phyloP scores from a whole-genome alignment of 2,797 vertebrate genomes.

The Triplophysa bombifrons region DNA sequence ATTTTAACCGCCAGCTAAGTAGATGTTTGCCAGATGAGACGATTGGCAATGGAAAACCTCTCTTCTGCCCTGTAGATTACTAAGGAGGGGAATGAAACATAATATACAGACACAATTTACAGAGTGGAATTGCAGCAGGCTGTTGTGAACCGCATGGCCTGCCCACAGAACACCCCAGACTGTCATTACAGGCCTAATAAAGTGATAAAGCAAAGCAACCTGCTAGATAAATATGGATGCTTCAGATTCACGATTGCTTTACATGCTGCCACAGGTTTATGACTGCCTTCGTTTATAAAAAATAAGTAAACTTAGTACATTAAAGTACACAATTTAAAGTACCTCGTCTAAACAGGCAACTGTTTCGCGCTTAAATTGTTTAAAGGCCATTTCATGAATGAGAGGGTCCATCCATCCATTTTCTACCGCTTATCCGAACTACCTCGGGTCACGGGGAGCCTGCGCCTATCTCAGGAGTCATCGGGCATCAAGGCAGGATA shows the following conservation, averaged over 20 bases:
- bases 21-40: slow-evolving; percentile 49
- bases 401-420: no score
- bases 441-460: no score
- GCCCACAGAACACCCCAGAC: slow-evolving; percentile 49
- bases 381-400: no score
- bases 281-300: no score
- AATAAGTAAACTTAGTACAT: no score
- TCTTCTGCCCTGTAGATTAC: slow-evolving; percentile 43
- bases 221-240: slow-evolving; percentile 30
- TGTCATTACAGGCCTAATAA: slow-evolving; percentile 56
- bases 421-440: no score
- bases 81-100: slow-evolving; percentile 52
- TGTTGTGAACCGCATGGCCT: slow-evolving; percentile 44
- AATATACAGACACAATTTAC: slow-evolving; percentile 59
- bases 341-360: no score
- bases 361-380: no score
- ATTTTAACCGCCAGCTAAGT: slow-evolving; percentile 55
- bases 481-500: no score
- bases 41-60: slow-evolving; percentile 37
- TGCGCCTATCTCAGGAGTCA: no score
- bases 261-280: no score
- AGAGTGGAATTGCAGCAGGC: slow-evolving; percentile 51
- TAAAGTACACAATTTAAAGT: no score
- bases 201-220: slow-evolving; percentile 52
- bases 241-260: not conserved